phyloP scores from a whole-genome alignment of 2,888 invertebrate species.

The Euphydryas editha region DNA sequence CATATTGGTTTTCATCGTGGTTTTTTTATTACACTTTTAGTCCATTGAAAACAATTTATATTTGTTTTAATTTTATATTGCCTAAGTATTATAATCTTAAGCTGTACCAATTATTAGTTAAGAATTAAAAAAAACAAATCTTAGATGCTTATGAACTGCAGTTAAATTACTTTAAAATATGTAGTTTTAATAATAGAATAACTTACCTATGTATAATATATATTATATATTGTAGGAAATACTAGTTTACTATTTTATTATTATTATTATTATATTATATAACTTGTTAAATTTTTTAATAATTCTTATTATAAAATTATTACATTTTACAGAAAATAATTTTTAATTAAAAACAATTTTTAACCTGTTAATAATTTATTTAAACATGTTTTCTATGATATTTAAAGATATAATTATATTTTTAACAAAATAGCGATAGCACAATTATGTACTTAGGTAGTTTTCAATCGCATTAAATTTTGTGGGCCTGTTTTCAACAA shows the following conservation, averaged over 20 bases:
- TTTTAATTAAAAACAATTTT: background rate
- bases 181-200: background rate
- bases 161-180: background rate
- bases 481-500: no score
- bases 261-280: conserved; percentile 11
- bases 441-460: background rate
- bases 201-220: background rate
- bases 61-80: background rate
- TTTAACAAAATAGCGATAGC: background rate
- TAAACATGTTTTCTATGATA: no score
- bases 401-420: background rate
- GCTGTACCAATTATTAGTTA: background rate
- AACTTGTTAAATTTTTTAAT: conserved; percentile 7
- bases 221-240: background rate
- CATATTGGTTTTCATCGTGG: no score
- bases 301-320: conserved; percentile 7
- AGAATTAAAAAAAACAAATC: background rate
- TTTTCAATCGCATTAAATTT: no score
- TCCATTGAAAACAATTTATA: background rate
- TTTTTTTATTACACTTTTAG: no score
- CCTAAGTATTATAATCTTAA: background rate
- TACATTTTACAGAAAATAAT: background rate
- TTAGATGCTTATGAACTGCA: background rate
- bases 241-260: background rate
- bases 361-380: no score